Evolutionary conservation across 2,797 vertebrate species (phyloP), one percentile per base, ranked within the genome.

Genomic region (Sciaenops ocellatus): DNA sequence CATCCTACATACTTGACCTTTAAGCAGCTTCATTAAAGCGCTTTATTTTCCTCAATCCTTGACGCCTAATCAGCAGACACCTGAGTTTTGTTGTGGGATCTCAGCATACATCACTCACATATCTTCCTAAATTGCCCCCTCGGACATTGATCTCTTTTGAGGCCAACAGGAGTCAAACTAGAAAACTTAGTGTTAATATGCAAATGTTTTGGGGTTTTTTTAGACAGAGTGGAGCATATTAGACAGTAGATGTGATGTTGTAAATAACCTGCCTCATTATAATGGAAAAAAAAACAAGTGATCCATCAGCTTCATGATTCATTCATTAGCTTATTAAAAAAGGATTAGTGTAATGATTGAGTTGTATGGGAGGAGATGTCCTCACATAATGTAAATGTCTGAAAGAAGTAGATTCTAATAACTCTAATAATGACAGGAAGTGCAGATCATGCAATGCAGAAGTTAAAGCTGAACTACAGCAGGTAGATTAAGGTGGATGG

Each of bases 361-460:
- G 52, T 68, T 55, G 13, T 60, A 38, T 20, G 24, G 17, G 2
- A 55, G 6, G 3, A 59, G 62, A 59, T 47, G 18, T 62, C 30
- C 38, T 69, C 6, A 69, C n/a, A 61, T 22, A 3, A 55, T 47
- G 73, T 60, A 52, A 55, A 78, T 22, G 73, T 83, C 74, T 74
- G 26, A 81, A 78, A 79, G 47, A 82, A 84, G 76, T 55, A 77
- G 68, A 55, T 51, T 34, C 59, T 55, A 68, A 46, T 64, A 60
- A 57, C 68, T 55, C 42, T 38, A 77, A 65, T 73, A 46, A 82
- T 18, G n/a, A 84, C 38, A 67, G 48, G 47, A 17, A 59, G 71
- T 41, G 71, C 30, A 88, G 52, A 20, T 70, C 94, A 96, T 96
- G 95, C 96, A 93, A 41, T 68, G 74, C 10, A 71, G 51, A 73